Evolutionary conservation across 2,113 vertebrate species (phyloP), one percentile per base, ranked within the genome.

Genomic region (Menura novaehollandiae): DNA sequence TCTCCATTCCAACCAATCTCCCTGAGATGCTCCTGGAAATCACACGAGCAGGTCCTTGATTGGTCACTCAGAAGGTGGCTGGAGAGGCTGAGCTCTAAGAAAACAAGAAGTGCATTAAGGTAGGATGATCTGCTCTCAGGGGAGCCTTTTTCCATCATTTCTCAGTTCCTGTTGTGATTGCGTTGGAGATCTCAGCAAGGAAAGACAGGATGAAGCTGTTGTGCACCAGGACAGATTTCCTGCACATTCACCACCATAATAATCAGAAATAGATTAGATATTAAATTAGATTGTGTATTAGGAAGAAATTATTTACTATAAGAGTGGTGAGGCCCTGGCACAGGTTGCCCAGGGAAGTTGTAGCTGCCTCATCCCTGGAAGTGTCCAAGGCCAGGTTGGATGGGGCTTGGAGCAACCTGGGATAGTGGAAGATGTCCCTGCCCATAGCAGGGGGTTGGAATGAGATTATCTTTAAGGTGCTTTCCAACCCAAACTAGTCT

Each of bases 331-430:
- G 41, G 17, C 6, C 15, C 30, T 84, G 47, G 10, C 26, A 84
- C 49, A 69, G 6, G 20, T 0, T 62, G 1, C 5, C 26, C 41
- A 69, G 35, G 56, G 41, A 9, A 90, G 32, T 12, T 90, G 63
- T 69, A n/a, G 30, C 21, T 90, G 47, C 14, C 11, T 0, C n/a
- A 37, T 23, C 35, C 55, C 43, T 49, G 55, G 15, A 32, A 62
- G 8, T 43, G 41, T 28, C 18, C 55, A 22, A 55, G 47, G 39
- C 24, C 55, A 55, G 10, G 63, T 0, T 84, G 49, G 32, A 63
- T 0, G 0, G 15, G 63, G 63, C 22, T 69, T 63, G 64, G 32
- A 71, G 15, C 8, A 63, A 0, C 18, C 18, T 77, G 56, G 63
- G 15, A 9, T 2, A 24, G 32, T 23, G 32, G 56, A 2, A 63